A percentile compares a stretch with the other conserved stretches of the same genome.
Conservation (phyloP, 2,888 invertebrate genomes). For the Brachyptera putata region DNA sequence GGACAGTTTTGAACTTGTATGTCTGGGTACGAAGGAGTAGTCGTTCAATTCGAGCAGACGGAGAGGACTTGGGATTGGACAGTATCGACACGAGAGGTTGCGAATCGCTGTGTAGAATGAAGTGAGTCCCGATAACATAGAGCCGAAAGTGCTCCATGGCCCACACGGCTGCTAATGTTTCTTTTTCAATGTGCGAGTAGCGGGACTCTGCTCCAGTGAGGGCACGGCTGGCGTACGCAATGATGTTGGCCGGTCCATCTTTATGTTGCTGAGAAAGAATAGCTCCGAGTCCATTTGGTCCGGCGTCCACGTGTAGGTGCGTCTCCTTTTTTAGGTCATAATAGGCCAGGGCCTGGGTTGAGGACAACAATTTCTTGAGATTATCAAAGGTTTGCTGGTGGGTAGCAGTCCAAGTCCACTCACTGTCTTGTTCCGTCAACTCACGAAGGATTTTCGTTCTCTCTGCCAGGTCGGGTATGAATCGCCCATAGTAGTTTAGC, state of each 20-base stretch:
- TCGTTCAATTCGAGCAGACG: slow-evolving; percentile 10
- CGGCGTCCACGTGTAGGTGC: slow-evolving; percentile 4
- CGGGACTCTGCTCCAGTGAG: not conserved
- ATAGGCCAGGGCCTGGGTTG: not conserved
- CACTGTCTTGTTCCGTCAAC: not conserved
- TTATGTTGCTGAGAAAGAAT: not conserved
- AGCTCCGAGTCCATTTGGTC: not conserved
- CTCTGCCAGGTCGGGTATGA: not conserved
- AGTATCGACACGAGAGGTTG: slow-evolving; percentile 1
- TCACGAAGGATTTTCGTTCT: not conserved
- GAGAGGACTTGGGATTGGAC: not conserved
- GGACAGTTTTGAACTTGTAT: not conserved
- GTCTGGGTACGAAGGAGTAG: not conserved
- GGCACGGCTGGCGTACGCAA: not conserved
- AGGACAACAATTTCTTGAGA: not conserved
- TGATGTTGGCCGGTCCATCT: not conserved
- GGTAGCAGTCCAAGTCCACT: not conserved
- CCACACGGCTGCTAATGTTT: not conserved
- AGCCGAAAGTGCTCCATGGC: slow-evolving; percentile 6
- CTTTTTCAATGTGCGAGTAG: not conserved
- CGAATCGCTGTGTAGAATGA: not conserved
- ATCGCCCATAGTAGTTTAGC: not conserved
- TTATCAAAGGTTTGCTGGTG: not conserved
- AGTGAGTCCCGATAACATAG: not conserved
- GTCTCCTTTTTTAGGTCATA: not conserved